Conservation (phyloP, 2,888 invertebrate species). For the Pherbina coryleti region DNA sequence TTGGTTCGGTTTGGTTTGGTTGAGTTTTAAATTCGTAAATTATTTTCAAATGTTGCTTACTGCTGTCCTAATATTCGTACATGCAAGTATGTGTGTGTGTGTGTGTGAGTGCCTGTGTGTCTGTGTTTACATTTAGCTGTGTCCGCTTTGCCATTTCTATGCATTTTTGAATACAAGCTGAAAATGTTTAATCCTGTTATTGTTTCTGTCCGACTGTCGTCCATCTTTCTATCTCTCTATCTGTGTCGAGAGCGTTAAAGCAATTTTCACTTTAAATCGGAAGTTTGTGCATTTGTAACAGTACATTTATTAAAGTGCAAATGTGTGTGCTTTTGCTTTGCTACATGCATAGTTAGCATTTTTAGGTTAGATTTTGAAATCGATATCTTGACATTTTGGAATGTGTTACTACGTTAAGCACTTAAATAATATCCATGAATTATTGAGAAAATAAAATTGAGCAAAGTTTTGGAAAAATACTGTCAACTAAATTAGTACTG, state of each 20-base stretch:
- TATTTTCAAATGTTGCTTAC: slow-evolving; percentile 17
- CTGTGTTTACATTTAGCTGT: neutral
- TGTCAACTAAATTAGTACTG: too few species aligned
- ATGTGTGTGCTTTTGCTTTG: neutral
- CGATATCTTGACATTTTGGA: too few species aligned
- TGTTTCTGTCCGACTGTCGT: neutral
- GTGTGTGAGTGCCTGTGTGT: neutral
- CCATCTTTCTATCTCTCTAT: neutral
- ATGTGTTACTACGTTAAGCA: too few species aligned
- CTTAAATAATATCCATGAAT: too few species aligned
- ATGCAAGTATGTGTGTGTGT: neutral
- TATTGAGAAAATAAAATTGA: too few species aligned
- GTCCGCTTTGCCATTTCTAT: too few species aligned
- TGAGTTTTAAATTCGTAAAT: slow-evolving; percentile 13
- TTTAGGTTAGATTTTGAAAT: too few species aligned
- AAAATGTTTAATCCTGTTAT: neutral
- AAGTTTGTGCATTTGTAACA: neutral
- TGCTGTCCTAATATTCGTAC: neutral
- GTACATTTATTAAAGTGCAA: neutral
- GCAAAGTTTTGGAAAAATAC: too few species aligned
- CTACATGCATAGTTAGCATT: too few species aligned
- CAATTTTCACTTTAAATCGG: slow-evolving; percentile 22
- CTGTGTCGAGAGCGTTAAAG: neutral
- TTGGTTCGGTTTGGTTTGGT: slow-evolving; percentile 9
- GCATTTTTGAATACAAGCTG: too few species aligned